Conservation (phyloP, 1,140 invertebrate genomes). For the Contarinia nasturtii region DNA sequence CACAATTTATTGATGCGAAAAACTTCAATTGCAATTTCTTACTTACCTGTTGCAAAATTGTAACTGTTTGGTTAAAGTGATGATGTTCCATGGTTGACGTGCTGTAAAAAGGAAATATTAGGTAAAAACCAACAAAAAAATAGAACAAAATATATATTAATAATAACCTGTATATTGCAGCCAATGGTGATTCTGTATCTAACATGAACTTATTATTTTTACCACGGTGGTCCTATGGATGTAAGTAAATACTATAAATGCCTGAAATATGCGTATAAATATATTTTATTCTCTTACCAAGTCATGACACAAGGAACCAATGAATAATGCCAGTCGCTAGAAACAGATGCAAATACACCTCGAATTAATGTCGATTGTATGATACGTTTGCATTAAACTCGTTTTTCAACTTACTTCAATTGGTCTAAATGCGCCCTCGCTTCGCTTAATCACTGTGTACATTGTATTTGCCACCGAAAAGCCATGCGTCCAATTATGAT, state of each 20-base stretch:
- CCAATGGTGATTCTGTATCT: conserved; percentile 59
- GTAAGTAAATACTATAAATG: too few relatives aligned
- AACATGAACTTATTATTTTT: conserved; percentile 73
- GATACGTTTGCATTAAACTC: too few relatives aligned
- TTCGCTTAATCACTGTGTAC: conserved; percentile 52
- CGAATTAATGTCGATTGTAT: too few relatives aligned
- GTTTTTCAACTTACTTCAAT: conserved; percentile 32
- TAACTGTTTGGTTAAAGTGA: conserved; percentile 73
- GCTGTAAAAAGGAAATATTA: too few relatives aligned
- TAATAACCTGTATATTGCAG: too few relatives aligned
- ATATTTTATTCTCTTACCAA: too few relatives aligned
- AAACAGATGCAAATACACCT: conserved; percentile 10
- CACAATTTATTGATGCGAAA: conserved; percentile 1
- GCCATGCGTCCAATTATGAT: conserved; percentile 75
- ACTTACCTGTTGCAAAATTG: conserved; percentile 51
- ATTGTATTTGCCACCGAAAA: conserved; percentile 70
- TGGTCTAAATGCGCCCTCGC: conserved; percentile 31
- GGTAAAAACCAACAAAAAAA: too few relatives aligned
- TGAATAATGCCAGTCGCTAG: conserved; percentile 53
- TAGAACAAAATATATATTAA: too few relatives aligned
- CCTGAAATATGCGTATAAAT: too few relatives aligned
- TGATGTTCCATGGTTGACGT: conserved; percentile 75
- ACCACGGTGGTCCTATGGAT: conserved; percentile 68
- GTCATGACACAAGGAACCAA: conserved; percentile 66
- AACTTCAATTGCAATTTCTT: not conserved